Percentiles rank a stretch among this genome's conserved stretches.
Conservation (phyloP, 2,113 vertebrate species). For the Eublepharis macularius region DNA sequence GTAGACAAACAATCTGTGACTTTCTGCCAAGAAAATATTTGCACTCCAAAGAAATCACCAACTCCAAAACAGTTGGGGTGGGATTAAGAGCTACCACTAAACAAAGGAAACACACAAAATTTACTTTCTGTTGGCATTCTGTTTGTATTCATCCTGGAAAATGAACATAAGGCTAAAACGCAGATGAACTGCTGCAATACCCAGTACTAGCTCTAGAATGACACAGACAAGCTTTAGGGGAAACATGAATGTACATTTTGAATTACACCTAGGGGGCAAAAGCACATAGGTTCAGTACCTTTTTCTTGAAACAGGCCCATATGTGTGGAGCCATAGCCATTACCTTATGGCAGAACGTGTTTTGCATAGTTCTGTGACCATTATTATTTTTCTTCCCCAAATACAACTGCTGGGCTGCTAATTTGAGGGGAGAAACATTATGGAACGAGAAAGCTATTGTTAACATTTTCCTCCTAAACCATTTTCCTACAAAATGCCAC, state of each 20-base stretch:
- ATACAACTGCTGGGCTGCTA: too few species aligned
- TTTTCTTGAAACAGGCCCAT: neutral
- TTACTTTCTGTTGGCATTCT: neutral
- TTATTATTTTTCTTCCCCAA: too few species aligned
- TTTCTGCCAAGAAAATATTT: conserved; percentile 23
- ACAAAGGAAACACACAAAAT: conserved; percentile 1
- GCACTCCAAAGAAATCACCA: neutral
- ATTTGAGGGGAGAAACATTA: too few species aligned
- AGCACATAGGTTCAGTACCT: neutral
- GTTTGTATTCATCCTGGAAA: conserved; percentile 22
- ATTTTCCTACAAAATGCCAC: too few species aligned
- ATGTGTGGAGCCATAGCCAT: neutral
- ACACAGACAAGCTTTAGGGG: neutral
- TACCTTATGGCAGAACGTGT: neutral
- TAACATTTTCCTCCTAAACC: too few species aligned
- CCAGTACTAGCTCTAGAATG: conserved; percentile 22
- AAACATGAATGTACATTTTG: neutral
- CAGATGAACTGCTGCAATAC: conserved; percentile 31
- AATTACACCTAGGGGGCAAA: neutral
- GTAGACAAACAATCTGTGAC: conserved; percentile 35
- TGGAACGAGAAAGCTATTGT: too few species aligned
- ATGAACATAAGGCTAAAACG: neutral
- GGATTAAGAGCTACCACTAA: neutral
- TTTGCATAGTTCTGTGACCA: too few species aligned
- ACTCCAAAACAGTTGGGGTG: neutral